These are phyloP conservation scores for Drosophila subsilvestris DNA, from an alignment of 2,888 invertebrate genomes.

Conservation along the genomic window DNA sequence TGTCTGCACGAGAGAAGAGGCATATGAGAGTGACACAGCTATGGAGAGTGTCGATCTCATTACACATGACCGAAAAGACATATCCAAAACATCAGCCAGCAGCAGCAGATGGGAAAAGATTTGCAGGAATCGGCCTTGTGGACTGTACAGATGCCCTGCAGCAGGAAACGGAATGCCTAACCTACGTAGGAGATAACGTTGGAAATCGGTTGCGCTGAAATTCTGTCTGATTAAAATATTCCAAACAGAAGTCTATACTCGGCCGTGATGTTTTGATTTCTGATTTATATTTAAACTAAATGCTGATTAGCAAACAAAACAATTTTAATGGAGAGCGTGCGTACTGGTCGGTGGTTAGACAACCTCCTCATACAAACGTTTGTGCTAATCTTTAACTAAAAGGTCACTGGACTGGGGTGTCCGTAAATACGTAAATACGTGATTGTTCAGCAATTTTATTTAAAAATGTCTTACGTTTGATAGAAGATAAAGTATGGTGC, in stretches of 20 bases:
- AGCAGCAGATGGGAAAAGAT: not conserved
- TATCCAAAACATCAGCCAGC: not conserved
- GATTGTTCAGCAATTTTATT: slow-evolving; percentile 34
- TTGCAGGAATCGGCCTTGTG: not conserved
- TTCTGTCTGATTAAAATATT: slow-evolving; percentile 5
- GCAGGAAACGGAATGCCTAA: slow-evolving; percentile 1
- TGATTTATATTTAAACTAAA: slow-evolving; percentile 20
- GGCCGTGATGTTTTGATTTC: slow-evolving; percentile 20
- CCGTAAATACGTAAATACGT: slow-evolving; percentile 4
- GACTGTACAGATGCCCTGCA: slow-evolving; percentile 22
- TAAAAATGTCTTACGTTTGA: slow-evolving; percentile 33
- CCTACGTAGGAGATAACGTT: not conserved
- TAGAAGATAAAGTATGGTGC: slow-evolving; percentile 23
- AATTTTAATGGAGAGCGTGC: not conserved
- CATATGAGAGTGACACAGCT: not conserved
- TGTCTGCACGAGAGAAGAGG: slow-evolving; percentile 19
- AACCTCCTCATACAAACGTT: not conserved
- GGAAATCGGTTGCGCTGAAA: not conserved
- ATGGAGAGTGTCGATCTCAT: not conserved
- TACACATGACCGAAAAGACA: not conserved
- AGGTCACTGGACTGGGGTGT: slow-evolving; percentile 33
- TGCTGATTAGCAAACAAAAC: slow-evolving; percentile 13
- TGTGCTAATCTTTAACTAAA: slow-evolving; percentile 7
- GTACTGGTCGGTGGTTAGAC: not conserved
- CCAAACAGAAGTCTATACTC: slow-evolving; percentile 10